Conservation (phyloP, 2,888 invertebrate species). For the Dusona sp. region DNA sequence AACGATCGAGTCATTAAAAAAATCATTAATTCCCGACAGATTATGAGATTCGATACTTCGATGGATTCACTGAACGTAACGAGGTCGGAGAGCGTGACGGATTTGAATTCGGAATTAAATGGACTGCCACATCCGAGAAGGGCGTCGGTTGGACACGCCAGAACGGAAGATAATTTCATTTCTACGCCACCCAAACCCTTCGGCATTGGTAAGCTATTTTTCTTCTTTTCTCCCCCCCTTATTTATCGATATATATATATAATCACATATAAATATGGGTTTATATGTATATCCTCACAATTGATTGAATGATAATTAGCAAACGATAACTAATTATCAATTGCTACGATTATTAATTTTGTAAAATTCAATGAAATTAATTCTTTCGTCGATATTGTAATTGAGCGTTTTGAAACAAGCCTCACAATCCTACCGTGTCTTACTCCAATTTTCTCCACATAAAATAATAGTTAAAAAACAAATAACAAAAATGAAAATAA, state of each 20-base stretch:
- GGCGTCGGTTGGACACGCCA: slow-evolving; percentile 79
- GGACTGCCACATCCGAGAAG: slow-evolving; percentile 79
- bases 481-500: background rate
- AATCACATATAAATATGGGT: background rate
- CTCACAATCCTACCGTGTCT: background rate
- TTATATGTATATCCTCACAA: background rate
- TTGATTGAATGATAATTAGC: background rate
- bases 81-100: slow-evolving; percentile 94
- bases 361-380: background rate
- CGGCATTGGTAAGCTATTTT: slow-evolving; percentile 91
- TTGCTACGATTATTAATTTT: background rate
- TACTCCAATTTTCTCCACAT: background rate
- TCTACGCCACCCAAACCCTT: slow-evolving; percentile 91
- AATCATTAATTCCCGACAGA: slow-evolving; percentile 84
- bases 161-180: slow-evolving; percentile 83
- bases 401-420: background rate
- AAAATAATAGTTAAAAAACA: background rate
- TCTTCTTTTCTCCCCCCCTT: slow-evolving; percentile 82
- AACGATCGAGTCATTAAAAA: background rate
- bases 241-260: slow-evolving; percentile 15
- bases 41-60: slow-evolving; percentile 92
- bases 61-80: slow-evolving; percentile 92
- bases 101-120: slow-evolving; percentile 89
- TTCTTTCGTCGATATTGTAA: background rate
- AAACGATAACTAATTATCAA: background rate